phyloP scores from a whole-genome alignment of 2,113 vertebrate species.

The Procapra przewalskii region DNA sequence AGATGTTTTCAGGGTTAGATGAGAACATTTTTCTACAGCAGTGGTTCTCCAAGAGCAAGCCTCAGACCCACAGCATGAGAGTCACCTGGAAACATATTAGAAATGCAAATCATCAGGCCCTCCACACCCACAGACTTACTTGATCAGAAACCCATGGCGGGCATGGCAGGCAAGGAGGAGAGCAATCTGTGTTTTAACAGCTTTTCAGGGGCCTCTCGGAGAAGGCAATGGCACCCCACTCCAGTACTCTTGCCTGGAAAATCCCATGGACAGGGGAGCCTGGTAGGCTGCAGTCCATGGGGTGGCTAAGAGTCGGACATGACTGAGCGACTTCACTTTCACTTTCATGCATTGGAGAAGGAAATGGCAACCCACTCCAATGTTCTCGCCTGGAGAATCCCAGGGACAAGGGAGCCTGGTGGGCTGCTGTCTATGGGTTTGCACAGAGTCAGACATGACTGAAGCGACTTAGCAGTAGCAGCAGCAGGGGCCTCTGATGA shows the following conservation, averaged over 20 bases:
- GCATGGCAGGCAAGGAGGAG: neutral
- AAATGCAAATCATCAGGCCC: neutral
- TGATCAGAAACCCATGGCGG: neutral
- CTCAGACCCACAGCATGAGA: neutral
- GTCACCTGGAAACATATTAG: neutral
- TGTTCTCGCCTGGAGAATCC: no score
- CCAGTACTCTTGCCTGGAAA: no score
- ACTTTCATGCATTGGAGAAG: no score
- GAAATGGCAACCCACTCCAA: no score
- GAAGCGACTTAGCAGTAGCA: no score
- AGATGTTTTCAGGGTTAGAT: neutral
- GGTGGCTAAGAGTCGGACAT: accelerated
- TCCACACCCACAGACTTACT: neutral
- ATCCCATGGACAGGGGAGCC: no score
- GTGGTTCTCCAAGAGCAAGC: neutral
- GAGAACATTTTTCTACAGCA: neutral
- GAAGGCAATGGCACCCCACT: no score
- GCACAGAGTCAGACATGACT: no score
- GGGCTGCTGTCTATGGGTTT: accelerated
- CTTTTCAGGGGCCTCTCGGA: neutral
- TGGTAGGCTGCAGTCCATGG: no score
- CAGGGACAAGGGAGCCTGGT: no score
- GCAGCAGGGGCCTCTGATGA: no score
- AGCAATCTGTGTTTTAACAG: neutral
- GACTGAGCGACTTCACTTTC: no score